Percentiles rank a stretch among this genome's conserved stretches.
These are phyloP conservation scores for Tubulanus polymorphus DNA, from an alignment of 2,888 invertebrate species.

Conservation along the genomic window DNA sequence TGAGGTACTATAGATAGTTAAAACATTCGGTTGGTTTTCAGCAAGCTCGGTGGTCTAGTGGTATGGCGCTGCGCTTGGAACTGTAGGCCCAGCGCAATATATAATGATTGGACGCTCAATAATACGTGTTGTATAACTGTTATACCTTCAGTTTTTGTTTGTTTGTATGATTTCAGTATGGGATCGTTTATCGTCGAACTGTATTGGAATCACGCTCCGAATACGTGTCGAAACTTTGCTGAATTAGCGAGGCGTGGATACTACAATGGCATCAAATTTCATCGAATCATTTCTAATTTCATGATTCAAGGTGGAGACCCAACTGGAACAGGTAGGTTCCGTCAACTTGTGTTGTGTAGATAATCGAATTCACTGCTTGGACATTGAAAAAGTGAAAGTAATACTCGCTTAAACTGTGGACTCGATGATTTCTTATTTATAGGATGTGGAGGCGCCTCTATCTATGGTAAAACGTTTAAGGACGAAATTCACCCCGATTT, in stretches of 20 bases:
- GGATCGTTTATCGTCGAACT: slow-evolving; percentile 86
- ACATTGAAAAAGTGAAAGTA: no score
- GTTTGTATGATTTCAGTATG: slow-evolving; percentile 61
- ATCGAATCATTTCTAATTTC: slow-evolving; percentile 79
- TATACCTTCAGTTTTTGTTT: no score
- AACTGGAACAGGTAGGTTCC: slow-evolving; percentile 75
- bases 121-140: no score
- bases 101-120: no score
- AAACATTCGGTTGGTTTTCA: no score
- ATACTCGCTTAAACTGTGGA: not conserved
- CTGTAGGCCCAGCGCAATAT: no score
- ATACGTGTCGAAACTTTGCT: slow-evolving; percentile 95
- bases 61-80: no score
- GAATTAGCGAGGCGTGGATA: slow-evolving; percentile 89
- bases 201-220: slow-evolving; percentile 99
- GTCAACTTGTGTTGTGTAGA: no score
- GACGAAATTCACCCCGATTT: slow-evolving; percentile 93
- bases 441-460: slow-evolving; percentile 90
- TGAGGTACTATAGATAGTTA: no score
- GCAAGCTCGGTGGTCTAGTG: no score
- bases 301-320: slow-evolving; percentile 81
- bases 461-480: slow-evolving; percentile 90
- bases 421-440: slow-evolving; percentile 13
- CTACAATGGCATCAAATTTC: slow-evolving; percentile 94
- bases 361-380: no score